Evolutionary conservation across 2,797 vertebrate species (phyloP).

Genomic region (Margarornis squamiger): DNA sequence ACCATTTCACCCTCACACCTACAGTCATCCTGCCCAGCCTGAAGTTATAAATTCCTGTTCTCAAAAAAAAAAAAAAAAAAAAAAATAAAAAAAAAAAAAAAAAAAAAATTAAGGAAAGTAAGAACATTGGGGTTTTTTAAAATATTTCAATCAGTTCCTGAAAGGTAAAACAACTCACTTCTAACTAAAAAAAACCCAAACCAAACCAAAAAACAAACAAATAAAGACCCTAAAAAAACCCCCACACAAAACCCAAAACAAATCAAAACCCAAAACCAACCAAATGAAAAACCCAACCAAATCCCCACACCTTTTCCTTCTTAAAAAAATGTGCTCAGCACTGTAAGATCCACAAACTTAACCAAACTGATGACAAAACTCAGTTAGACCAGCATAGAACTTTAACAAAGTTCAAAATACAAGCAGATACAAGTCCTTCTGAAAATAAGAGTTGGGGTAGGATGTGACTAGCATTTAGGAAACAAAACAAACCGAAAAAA

Average conservation of each 20-base stretch:
- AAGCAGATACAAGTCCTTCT: background rate
- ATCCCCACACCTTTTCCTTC: background rate
- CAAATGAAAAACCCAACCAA: background rate
- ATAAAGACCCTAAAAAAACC: too few species aligned
- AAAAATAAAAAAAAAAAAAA: too few species aligned
- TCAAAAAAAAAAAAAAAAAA: background rate
- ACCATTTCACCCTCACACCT: background rate
- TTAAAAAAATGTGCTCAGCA: background rate
- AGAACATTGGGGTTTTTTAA: background rate
- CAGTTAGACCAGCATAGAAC: background rate
- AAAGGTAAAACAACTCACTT: background rate
- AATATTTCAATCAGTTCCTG: background rate
- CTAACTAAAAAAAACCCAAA: background rate
- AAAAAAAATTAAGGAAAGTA: background rate
- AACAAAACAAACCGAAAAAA: background rate
- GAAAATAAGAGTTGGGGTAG: background rate
- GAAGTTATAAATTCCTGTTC: background rate
- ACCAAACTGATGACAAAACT: background rate
- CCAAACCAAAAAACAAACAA: too few species aligned
- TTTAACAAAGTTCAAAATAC: background rate
- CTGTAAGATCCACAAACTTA: background rate
- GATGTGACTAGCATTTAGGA: background rate
- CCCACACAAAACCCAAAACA: background rate
- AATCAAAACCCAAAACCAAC: background rate
- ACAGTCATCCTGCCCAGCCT: background rate